Evolutionary conservation across 2,113 vertebrate species (phyloP).

Genomic region (Pelecanoides urinatrix): DNA sequence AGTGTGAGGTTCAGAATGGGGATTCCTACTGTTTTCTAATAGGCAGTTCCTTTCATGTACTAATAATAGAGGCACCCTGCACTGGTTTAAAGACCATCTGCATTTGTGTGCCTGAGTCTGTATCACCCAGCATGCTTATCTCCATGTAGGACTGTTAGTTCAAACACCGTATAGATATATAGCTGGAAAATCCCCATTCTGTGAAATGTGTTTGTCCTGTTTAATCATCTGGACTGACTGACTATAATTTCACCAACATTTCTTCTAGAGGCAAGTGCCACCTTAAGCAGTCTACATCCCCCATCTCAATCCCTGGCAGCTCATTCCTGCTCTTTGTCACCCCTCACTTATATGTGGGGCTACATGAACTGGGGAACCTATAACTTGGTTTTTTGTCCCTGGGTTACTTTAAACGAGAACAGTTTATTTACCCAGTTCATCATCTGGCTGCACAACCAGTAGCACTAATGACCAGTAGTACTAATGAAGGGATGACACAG

Average conservation of each 20-base stretch:
- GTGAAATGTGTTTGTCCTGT: background rate
- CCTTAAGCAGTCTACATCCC: background rate
- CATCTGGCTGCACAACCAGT: background rate
- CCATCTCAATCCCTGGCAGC: background rate
- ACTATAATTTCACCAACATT: background rate
- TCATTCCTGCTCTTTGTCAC: background rate
- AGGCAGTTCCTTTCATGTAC: slow-evolving; percentile 20
- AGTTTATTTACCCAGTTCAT: background rate
- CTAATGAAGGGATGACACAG: background rate
- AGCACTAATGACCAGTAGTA: background rate
- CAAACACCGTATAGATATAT: background rate
- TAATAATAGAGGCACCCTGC: background rate
- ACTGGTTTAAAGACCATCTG: background rate
- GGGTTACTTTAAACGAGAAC: background rate
- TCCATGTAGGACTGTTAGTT: background rate
- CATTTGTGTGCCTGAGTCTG: background rate
- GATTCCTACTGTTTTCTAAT: slow-evolving; percentile 31
- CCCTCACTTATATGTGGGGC: background rate
- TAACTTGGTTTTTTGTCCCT: background rate
- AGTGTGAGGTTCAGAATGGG: background rate
- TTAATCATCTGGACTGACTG: background rate
- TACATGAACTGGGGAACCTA: background rate
- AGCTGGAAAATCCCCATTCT: background rate
- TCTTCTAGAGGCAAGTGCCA: background rate
- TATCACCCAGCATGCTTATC: background rate